Percentiles rank a stretch among this genome's conserved stretches.
These are phyloP conservation scores for Phaedon cochleariae DNA, from an alignment of 2,888 invertebrate species.

Conservation along the genomic window DNA sequence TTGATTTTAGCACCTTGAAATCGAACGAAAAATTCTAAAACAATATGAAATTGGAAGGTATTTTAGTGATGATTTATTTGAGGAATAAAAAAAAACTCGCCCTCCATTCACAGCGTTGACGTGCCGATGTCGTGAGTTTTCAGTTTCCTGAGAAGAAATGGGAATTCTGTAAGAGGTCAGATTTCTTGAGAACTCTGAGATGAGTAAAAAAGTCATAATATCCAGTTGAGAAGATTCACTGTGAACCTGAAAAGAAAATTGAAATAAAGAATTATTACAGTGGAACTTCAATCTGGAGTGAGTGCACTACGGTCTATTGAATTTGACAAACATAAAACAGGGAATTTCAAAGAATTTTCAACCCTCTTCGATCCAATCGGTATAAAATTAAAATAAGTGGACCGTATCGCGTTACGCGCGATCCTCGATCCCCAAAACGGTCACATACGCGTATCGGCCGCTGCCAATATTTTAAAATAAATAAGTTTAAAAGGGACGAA, in stretches of 20 bases:
- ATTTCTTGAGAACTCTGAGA: too few species aligned
- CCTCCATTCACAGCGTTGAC: too few species aligned
- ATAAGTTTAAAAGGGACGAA: constrained; percentile 63
- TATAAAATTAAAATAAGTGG: constrained; percentile 64
- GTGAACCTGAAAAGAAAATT: background rate
- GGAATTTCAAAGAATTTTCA: constrained; percentile 42
- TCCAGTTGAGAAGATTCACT: too few species aligned
- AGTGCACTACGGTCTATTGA: constrained; percentile 39
- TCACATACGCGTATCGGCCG: constrained; percentile 41
- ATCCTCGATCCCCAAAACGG: constrained; percentile 44
- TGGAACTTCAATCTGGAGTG: background rate
- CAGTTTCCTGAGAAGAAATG: too few species aligned
- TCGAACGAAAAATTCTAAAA: too few species aligned
- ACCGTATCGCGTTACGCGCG: constrained; percentile 57
- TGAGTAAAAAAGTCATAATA: too few species aligned
- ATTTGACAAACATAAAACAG: constrained; percentile 32
- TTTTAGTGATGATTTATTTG: too few species aligned
- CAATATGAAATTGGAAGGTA: too few species aligned
- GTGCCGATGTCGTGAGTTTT: too few species aligned
- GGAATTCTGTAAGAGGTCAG: too few species aligned
- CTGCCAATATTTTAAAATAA: constrained; percentile 64
- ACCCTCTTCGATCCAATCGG: constrained; percentile 55
- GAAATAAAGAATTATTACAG: background rate
- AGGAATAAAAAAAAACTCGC: too few species aligned
- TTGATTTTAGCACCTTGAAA: too few species aligned